Percentiles rank a stretch among this genome's conserved stretches.
Conservation (phyloP, 2,888 invertebrate species). For the Saturnia pavonia region DNA sequence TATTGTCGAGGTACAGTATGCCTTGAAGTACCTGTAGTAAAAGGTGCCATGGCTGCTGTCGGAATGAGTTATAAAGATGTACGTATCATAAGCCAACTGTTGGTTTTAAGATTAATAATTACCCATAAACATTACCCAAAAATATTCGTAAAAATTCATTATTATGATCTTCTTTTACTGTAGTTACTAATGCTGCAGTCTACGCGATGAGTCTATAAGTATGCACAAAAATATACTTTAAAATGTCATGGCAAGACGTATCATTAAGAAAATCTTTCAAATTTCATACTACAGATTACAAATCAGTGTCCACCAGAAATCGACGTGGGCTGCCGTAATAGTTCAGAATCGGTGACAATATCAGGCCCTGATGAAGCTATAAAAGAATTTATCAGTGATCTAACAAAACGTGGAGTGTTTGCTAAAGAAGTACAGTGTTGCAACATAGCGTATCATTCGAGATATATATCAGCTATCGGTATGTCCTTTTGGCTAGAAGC, state of each 20-base stretch:
- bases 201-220: too few relatives aligned
- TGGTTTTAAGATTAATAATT: not conserved
- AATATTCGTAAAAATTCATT: too few relatives aligned
- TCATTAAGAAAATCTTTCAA: not conserved
- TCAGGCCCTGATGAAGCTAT: slow-evolving; percentile 85
- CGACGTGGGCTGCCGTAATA: slow-evolving; percentile 88
- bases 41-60: slow-evolving; percentile 94
- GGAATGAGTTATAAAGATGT: slow-evolving; percentile 83
- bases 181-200: too few relatives aligned
- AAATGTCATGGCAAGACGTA: not conserved
- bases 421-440: slow-evolving; percentile 77
- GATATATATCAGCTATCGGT: slow-evolving; percentile 86
- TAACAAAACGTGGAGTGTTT: slow-evolving; percentile 30
- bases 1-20: slow-evolving; percentile 89
- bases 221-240: too few relatives aligned
- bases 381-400: slow-evolving; percentile 67
- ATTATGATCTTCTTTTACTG: too few relatives aligned
- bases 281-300: slow-evolving; percentile 29
- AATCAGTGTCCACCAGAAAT: slow-evolving; percentile 77
- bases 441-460: slow-evolving; percentile 93
- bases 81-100: slow-evolving; percentile 18
- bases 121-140: too few relatives aligned
- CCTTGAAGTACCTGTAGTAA: slow-evolving; percentile 82
- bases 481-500: slow-evolving; percentile 26
- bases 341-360: slow-evolving; percentile 86